Percentiles rank a stretch among this genome's conserved stretches.
phyloP scores from a whole-genome alignment of 2,888 invertebrate genomes.

The Lasioglossum figueresi region DNA sequence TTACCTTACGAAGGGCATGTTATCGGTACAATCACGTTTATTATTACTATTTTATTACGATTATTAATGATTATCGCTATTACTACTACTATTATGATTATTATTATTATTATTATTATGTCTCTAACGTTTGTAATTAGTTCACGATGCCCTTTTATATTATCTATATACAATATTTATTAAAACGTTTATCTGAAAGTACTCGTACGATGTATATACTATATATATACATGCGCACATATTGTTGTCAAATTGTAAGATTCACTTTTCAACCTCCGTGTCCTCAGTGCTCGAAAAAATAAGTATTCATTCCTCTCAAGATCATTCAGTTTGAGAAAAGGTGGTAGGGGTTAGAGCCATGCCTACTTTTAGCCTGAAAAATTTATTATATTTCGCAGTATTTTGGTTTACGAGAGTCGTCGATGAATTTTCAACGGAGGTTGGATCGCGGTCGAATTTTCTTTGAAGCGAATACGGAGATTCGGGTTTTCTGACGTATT shows the following conservation, averaged over 20 bases:
- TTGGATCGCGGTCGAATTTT: slow-evolving; percentile 28
- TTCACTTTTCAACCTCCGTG: slow-evolving; percentile 45
- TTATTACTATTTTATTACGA: slow-evolving; percentile 52
- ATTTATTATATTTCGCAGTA: neutral
- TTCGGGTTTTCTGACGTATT: slow-evolving; percentile 28
- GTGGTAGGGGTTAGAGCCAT: too few species aligned
- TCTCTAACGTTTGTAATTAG: slow-evolving; percentile 56
- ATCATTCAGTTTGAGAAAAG: neutral
- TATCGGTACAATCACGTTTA: slow-evolving; percentile 58
- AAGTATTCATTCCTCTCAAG: neutral
- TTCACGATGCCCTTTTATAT: slow-evolving; percentile 61
- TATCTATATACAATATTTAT: slow-evolving; percentile 61
- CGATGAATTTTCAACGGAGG: slow-evolving; percentile 27
- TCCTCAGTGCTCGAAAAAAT: slow-evolving; percentile 11
- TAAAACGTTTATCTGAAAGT: slow-evolving; percentile 52
- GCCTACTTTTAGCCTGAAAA: too few species aligned
- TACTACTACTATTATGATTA: slow-evolving; percentile 50
- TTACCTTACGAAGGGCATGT: slow-evolving; percentile 67
- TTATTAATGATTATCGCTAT: slow-evolving; percentile 43
- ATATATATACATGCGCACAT: slow-evolving; percentile 53
- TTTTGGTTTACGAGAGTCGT: neutral
- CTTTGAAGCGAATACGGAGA: slow-evolving; percentile 25
- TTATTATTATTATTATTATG: slow-evolving; percentile 37
- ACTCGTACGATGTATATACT: slow-evolving; percentile 62
- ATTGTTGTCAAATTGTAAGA: slow-evolving; percentile 44